Evolutionary conservation across 92 coral and sea anemone genomes (phyloP).

Genomic region (Micromussa lordhowensis): DNA sequence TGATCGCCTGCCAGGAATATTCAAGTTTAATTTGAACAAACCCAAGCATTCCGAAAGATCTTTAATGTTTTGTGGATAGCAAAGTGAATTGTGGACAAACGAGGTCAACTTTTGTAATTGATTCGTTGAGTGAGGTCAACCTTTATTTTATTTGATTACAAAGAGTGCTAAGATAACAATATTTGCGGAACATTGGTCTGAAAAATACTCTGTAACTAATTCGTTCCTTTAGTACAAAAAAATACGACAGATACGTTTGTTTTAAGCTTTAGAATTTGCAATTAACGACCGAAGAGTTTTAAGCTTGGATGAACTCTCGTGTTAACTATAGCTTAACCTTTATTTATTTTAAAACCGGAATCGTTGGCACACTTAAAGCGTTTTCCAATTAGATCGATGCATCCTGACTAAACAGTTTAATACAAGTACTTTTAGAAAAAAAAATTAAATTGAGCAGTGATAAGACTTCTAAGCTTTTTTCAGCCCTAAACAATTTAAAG

Average conservation of each 20-base stretch:
- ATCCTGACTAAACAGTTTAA: neutral
- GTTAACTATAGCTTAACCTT: neutral
- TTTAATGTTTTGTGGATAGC: neutral
- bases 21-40: neutral
- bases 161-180: neutral
- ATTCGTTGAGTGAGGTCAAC: conserved; percentile 24
- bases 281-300: neutral
- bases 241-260: neutral
- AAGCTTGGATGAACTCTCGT: neutral
- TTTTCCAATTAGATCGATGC: conserved; percentile 11
- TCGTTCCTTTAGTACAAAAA: neutral
- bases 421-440: neutral
- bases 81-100: conserved; percentile 23
- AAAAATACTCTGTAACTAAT: neutral
- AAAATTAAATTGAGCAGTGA: neutral
- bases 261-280: neutral
- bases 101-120: conserved; percentile 23
- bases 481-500: neutral
- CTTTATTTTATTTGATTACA: conserved; percentile 9
- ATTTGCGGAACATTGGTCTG: neutral
- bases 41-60: neutral
- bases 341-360: conserved; percentile 6
- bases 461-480: neutral
- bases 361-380: neutral
- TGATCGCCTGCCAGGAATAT: conserved; percentile 1